Percentiles rank a stretch among this genome's conserved stretches.
phyloP scores from a whole-genome alignment of 2,888 invertebrate species.

The Pyralis farinalis region DNA sequence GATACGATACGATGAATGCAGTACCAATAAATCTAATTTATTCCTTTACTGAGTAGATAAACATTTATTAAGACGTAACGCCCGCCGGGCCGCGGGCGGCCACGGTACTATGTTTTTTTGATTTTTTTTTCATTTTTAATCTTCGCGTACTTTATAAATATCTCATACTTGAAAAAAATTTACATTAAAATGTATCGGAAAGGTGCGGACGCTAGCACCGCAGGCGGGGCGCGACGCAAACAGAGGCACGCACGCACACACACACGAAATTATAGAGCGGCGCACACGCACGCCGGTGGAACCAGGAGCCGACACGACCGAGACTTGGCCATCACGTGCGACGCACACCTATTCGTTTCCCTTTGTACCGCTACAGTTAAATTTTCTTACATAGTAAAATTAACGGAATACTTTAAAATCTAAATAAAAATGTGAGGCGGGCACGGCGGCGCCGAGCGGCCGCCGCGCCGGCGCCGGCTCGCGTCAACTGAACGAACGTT shows the following conservation, averaged over 20 bases:
- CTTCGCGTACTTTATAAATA: conserved; percentile 79
- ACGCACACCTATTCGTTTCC: conserved; percentile 70
- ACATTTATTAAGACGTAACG: conserved; percentile 59
- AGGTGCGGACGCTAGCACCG: conserved; percentile 52
- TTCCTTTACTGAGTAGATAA: conserved; percentile 74
- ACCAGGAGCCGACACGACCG: conserved; percentile 57
- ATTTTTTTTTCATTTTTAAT: conserved; percentile 63
- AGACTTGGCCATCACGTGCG: conserved; percentile 64
- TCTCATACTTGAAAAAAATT: conserved; percentile 78
- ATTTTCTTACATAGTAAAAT: conserved; percentile 75
- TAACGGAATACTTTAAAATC: conserved; percentile 80
- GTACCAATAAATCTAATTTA: conserved; percentile 77
- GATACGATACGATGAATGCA: conserved; percentile 71
- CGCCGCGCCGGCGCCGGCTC: conserved; percentile 26
- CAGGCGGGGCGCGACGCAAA: conserved; percentile 35
- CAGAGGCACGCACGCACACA: conserved; percentile 44
- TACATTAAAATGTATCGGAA: conserved; percentile 74
- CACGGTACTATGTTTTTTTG: conserved; percentile 58
- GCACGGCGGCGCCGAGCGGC: conserved; percentile 27
- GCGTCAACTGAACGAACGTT: conserved; percentile 74
- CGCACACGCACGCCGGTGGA: conserved; percentile 55
- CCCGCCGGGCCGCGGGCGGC: conserved; percentile 29
- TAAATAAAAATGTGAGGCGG: conserved; percentile 63
- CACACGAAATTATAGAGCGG: conserved; percentile 22
- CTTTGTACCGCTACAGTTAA: conserved; percentile 73